Conservation (phyloP, 2,113 vertebrate species). For the Misgurnus mizolepis region DNA sequence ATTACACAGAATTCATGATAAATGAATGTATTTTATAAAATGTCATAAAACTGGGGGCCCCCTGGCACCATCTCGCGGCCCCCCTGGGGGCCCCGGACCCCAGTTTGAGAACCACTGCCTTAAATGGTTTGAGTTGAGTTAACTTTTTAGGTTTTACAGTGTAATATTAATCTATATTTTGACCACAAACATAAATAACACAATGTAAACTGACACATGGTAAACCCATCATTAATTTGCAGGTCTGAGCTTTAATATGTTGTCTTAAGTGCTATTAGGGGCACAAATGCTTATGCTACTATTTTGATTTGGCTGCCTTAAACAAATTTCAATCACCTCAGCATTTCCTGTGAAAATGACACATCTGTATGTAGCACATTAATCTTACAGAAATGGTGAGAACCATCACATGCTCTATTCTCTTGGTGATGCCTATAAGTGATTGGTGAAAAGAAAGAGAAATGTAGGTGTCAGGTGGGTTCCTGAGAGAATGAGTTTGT, state of each 20-base stretch:
- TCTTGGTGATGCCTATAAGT: constrained; percentile 15
- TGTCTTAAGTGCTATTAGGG: not conserved
- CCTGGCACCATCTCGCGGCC: too few species aligned
- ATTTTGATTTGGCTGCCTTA: not conserved
- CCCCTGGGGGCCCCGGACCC: too few species aligned
- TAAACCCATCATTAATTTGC: too few species aligned
- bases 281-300: not conserved
- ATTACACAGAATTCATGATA: too few species aligned
- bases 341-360: not conserved
- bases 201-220: not conserved
- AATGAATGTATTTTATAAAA: too few species aligned
- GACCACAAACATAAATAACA: not conserved
- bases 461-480: not conserved
- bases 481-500: not conserved
- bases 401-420: not conserved
- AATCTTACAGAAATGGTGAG: not conserved
- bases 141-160: too few species aligned
- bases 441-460: constrained; percentile 20
- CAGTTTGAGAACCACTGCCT: too few species aligned
- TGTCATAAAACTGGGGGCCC: too few species aligned
- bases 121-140: too few species aligned
- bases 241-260: not conserved
- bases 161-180: not conserved
- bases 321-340: not conserved
- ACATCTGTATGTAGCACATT: not conserved